Evolutionary conservation across 2,797 vertebrate genomes (phyloP).

Genomic region (Peromyscus melanophrys): DNA sequence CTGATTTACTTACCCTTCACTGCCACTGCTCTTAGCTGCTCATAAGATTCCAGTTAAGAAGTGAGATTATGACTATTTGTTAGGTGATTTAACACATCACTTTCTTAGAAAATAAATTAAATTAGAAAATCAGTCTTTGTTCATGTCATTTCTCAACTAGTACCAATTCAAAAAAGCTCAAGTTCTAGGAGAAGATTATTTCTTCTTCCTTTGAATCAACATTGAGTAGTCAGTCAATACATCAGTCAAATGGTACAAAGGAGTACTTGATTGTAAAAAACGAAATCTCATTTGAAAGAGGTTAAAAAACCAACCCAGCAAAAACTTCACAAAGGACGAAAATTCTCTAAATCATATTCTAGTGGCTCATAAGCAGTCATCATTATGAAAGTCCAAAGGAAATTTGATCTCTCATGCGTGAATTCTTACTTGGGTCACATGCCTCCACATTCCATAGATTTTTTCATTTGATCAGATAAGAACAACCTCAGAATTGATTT

Average conservation of each 20-base stretch:
- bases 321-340: conserved; percentile 4
- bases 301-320: conserved; percentile 20
- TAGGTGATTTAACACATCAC: conserved; percentile 23
- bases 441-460: not conserved
- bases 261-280: conserved; percentile 30
- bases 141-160: conserved; percentile 63
- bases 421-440: not conserved
- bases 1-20: conserved; percentile 76
- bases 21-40: conserved; percentile 65
- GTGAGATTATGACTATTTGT: conserved; percentile 65
- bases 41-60: conserved; percentile 53
- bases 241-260: conserved; percentile 59
- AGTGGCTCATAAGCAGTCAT: not conserved
- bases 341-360: conserved; percentile 5
- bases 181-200: conserved; percentile 48
- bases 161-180: conserved; percentile 48
- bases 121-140: conserved; percentile 70
- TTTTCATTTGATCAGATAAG: not conserved
- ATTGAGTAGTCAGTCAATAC: not conserved
- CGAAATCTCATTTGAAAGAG: conserved; percentile 28
- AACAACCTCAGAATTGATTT: not conserved
- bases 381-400: not conserved
- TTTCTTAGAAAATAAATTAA: conserved; percentile 70
- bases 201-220: not conserved
- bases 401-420: not conserved